Evolutionary conservation across 2,888 invertebrate genomes (phyloP).

Genomic region (Aphrophora alni): DNA sequence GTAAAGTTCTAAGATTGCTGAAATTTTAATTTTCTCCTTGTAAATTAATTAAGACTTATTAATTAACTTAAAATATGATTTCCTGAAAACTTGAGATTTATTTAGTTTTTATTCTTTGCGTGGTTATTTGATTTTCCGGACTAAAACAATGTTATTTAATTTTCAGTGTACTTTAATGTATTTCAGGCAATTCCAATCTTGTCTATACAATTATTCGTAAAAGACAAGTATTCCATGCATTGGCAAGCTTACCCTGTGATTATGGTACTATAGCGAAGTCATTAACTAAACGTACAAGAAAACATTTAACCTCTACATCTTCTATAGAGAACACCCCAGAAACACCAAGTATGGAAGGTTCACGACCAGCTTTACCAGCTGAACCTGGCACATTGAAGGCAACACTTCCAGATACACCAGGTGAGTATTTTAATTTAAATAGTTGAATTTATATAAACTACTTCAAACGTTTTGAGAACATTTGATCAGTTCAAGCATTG

Average conservation of each 20-base stretch:
- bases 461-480: neutral
- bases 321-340: constrained; percentile 68
- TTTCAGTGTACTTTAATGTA: no score
- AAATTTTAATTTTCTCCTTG: no score
- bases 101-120: no score
- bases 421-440: constrained; percentile 58
- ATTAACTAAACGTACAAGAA: constrained; percentile 57
- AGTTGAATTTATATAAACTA: no score
- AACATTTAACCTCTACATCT: constrained; percentile 48
- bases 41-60: no score
- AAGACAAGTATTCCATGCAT: constrained; percentile 95
- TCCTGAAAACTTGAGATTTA: no score
- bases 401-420: constrained; percentile 89
- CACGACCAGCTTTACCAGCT: constrained; percentile 82
- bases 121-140: no score
- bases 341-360: constrained; percentile 76
- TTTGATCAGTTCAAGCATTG: no score
- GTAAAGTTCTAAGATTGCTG: no score
- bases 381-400: constrained; percentile 92
- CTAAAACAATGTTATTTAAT: no score
- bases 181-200: constrained; percentile 91
- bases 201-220: constrained; percentile 99
- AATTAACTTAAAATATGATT: no score
- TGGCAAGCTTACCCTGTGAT: constrained; percentile 97
- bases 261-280: constrained; percentile 86